Percentiles rank a stretch among this genome's conserved stretches.
Evolutionary conservation across 1,140 invertebrate genomes (phyloP).

Genomic region (Tachypleus tridentatus): DNA sequence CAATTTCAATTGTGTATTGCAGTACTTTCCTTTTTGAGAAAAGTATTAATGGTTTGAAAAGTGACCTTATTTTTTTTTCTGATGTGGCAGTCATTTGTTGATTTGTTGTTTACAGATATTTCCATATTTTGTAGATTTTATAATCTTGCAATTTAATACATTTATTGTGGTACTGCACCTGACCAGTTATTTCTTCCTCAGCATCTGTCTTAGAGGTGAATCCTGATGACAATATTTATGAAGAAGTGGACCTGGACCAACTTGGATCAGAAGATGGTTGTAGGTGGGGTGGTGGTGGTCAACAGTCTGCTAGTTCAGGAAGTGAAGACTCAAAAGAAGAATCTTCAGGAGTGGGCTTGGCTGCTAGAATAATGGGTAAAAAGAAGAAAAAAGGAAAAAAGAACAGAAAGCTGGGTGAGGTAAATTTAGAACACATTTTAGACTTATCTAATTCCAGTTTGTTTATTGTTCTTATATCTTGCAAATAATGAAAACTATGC

Average conservation of each 20-base stretch:
- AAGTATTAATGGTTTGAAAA: too few species aligned
- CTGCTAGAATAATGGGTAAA: slow-evolving; percentile 18
- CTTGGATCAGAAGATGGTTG: slow-evolving; percentile 19
- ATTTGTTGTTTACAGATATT: too few species aligned
- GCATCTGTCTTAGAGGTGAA: background rate
- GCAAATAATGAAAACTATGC: too few species aligned
- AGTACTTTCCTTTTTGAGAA: too few species aligned
- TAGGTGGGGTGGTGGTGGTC: slow-evolving; percentile 17
- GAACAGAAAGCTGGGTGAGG: slow-evolving; percentile 17
- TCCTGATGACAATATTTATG: slow-evolving; percentile 28
- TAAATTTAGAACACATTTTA: slow-evolving; percentile 5
- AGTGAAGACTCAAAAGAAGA: slow-evolving; percentile 26
- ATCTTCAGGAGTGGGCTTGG: slow-evolving; percentile 19
- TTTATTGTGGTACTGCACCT: too few species aligned
- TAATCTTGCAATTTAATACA: too few species aligned
- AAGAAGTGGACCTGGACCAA: slow-evolving; percentile 28
- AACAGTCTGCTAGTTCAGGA: slow-evolving; percentile 15
- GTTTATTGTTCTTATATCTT: too few species aligned
- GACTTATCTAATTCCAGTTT: background rate
- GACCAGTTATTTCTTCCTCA: background rate
- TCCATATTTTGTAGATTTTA: too few species aligned
- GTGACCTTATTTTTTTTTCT: too few species aligned
- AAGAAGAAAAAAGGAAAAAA: slow-evolving; percentile 15
- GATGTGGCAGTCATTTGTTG: too few species aligned
- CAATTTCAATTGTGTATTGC: too few species aligned